A percentile compares a stretch with the other conserved stretches of the same genome.
Evolutionary conservation across 2,113 vertebrate genomes (phyloP).

Genomic region (Mohoua ochrocephala): DNA sequence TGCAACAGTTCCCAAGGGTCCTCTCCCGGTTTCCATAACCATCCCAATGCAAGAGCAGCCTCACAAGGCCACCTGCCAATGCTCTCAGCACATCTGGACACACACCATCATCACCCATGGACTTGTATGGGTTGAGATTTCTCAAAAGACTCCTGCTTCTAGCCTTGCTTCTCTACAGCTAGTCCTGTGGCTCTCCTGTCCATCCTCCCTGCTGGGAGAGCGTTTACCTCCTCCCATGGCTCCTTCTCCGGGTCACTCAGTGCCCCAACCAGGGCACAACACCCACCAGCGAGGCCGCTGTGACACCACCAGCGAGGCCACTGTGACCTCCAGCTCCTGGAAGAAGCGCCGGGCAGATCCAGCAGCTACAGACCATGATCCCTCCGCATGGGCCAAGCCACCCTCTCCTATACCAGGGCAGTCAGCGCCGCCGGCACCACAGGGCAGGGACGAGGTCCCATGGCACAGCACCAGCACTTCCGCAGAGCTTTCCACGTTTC

Average conservation of each 20-base stretch:
- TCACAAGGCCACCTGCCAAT: background rate
- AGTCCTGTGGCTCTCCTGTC: background rate
- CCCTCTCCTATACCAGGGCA: background rate
- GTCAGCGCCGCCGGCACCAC: accelerated
- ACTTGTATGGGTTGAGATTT: background rate
- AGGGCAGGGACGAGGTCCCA: background rate
- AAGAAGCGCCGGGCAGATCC: background rate
- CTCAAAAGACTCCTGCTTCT: background rate
- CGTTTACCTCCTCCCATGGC: background rate
- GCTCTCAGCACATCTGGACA: background rate
- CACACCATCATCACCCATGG: background rate
- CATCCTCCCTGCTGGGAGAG: background rate
- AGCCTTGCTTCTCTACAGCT: background rate
- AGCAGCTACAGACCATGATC: background rate
- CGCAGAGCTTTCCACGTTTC: background rate
- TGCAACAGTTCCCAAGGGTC: background rate
- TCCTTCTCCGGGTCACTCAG: background rate
- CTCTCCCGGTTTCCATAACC: background rate
- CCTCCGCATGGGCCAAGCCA: background rate
- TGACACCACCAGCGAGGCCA: background rate
- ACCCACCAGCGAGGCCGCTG: background rate
- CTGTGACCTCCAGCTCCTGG: background rate
- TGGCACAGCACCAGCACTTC: background rate
- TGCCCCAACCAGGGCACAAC: background rate
- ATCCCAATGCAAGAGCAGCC: background rate